phyloP scores from a whole-genome alignment of 2,888 invertebrate species.

The Polydrusus pterygomalis region DNA sequence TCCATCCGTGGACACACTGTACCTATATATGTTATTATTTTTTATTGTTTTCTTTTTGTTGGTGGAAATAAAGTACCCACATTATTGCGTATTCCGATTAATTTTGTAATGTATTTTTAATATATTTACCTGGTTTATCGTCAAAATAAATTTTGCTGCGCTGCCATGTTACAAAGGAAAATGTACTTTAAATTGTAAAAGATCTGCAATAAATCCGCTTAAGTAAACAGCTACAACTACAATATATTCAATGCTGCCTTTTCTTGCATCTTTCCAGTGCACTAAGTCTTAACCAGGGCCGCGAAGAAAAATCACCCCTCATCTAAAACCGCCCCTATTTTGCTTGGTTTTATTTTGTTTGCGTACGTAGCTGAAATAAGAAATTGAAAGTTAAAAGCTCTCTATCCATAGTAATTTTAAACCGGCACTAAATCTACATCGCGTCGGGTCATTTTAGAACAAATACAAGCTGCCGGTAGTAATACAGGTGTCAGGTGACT shows the following conservation, averaged over 20 bases:
- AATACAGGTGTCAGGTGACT: too few relatives aligned
- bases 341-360: slow-evolving; percentile 47
- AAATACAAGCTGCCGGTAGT: slow-evolving; percentile 33
- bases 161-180: background rate
- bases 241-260: slow-evolving; percentile 37
- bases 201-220: slow-evolving; percentile 3
- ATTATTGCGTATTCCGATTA: too few relatives aligned
- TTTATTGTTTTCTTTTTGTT: too few relatives aligned
- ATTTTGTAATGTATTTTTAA: too few relatives aligned
- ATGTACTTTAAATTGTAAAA: slow-evolving; percentile 4
- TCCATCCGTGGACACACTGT: too few relatives aligned
- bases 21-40: too few relatives aligned
- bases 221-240: slow-evolving; percentile 16
- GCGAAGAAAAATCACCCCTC: slow-evolving; percentile 34
- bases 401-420: slow-evolving; percentile 34
- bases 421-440: slow-evolving; percentile 39
- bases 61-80: too few relatives aligned
- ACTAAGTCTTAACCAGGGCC: slow-evolving; percentile 37
- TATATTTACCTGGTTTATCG: too few relatives aligned
- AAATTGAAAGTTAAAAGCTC: slow-evolving; percentile 43
- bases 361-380: slow-evolving; percentile 47
- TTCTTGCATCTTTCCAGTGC: slow-evolving; percentile 39
- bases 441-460: slow-evolving; percentile 43
- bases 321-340: slow-evolving; percentile 27
- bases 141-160: too few relatives aligned